A percentile compares a stretch with the other conserved stretches of the same genome.
Conservation (phyloP, 2,113 vertebrate species). For the Theristicus caerulescens region DNA sequence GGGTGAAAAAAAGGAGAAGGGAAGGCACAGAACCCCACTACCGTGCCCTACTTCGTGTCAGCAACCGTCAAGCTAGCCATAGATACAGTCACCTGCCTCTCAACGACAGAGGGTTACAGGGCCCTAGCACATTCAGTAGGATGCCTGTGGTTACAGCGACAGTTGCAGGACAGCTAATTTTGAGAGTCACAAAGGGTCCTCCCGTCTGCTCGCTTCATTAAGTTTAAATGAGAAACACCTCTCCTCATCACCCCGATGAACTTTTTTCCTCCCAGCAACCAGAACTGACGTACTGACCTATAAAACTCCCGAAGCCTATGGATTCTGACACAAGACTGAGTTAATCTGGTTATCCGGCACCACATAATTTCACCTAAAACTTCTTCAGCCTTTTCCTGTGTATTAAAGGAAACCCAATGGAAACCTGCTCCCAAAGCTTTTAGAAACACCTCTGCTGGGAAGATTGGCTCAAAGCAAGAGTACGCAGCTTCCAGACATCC, state of each 20-base stretch:
- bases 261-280: not conserved
- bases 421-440: not conserved
- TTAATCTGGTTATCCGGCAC: not conserved
- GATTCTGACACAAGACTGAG: not conserved
- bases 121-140: not conserved
- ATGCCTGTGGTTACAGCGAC: not conserved
- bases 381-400: not conserved
- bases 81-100: accelerated
- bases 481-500: not conserved
- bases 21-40: not conserved
- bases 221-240: not conserved
- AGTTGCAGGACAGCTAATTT: not conserved
- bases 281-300: not conserved
- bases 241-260: not conserved
- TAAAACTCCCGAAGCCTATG: not conserved
- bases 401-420: not conserved
- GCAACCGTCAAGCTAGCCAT: not conserved
- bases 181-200: not conserved
- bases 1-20: not conserved
- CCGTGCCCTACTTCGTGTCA: not conserved
- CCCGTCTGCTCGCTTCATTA: not conserved
- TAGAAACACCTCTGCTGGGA: not conserved
- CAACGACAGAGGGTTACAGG: not conserved
- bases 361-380: not conserved
- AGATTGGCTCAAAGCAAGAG: not conserved